A percentile compares a stretch with the other conserved stretches of the same genome.
phyloP scores from a whole-genome alignment of 2,113 vertebrate species.

The Platanista minor region DNA sequence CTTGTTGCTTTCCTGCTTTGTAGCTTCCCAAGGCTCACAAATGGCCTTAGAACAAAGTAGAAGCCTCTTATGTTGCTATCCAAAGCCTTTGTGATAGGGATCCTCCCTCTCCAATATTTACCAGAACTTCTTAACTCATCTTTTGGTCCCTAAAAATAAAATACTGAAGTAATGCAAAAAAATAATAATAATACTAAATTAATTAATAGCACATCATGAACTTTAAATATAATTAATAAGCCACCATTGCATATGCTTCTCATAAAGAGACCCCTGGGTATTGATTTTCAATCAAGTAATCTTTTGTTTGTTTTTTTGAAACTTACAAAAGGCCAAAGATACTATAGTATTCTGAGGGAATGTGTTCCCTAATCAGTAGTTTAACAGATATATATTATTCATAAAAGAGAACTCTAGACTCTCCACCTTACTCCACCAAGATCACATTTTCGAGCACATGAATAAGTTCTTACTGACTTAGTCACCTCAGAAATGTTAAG shows the following conservation, averaged over 20 bases:
- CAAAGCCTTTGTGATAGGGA: background rate
- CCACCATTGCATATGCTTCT: background rate
- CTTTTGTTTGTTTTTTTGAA: background rate
- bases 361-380: background rate
- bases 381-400: background rate
- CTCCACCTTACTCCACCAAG: background rate
- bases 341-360: background rate
- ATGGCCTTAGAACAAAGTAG: background rate
- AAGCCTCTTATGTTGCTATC: background rate
- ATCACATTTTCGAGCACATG: slow-evolving; percentile 22
- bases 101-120: background rate
- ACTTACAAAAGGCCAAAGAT: background rate
- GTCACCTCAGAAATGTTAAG: background rate
- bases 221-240: background rate
- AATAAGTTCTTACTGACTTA: slow-evolving; percentile 10
- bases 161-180: background rate
- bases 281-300: background rate
- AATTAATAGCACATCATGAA: background rate
- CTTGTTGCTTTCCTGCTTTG: background rate
- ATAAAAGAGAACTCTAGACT: background rate
- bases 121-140: background rate
- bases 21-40: background rate
- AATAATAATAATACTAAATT: too few relatives aligned
- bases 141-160: background rate
- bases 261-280: background rate